Evolutionary conservation across 2,797 vertebrate species (phyloP).

Genomic region (Chaetophractus vellerosus): DNA sequence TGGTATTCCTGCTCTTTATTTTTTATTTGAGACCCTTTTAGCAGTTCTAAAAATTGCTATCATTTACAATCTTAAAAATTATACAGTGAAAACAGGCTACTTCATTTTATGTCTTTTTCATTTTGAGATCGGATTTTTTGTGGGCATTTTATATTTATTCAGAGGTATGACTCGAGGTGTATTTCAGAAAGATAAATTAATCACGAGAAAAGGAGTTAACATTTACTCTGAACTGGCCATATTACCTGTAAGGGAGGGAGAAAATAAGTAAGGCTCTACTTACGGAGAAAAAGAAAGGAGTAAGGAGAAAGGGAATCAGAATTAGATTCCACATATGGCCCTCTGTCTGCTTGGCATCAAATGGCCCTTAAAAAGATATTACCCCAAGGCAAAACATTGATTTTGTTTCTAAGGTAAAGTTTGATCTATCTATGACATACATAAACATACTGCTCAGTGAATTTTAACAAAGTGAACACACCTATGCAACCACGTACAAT

Average conservation of each 20-base stretch:
- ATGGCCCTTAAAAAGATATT: neutral
- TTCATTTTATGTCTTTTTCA: neutral
- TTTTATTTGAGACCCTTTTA: neutral
- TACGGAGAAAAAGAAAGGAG: neutral
- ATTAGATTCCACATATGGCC: neutral
- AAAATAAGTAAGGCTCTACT: slow-evolving; percentile 13
- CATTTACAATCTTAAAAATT: neutral
- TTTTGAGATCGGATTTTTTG: neutral
- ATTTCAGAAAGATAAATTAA: slow-evolving; percentile 50
- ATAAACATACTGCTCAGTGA: neutral
- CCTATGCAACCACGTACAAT: neutral
- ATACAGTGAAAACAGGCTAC: neutral
- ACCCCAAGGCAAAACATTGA: neutral
- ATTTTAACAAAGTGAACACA: neutral
- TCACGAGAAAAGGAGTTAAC: neutral
- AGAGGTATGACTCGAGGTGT: neutral
- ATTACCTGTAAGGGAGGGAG: neutral
- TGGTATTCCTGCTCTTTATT: neutral
- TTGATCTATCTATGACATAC: neutral
- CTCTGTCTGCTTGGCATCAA: neutral
- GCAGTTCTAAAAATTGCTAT: neutral
- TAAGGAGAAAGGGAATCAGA: neutral
- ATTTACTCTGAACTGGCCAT: neutral
- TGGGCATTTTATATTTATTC: neutral
- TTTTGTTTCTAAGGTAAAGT: slow-evolving; percentile 14